Evolutionary conservation across 1,140 invertebrate genomes (phyloP).

Genomic region (Brachionus calyciflorus): DNA sequence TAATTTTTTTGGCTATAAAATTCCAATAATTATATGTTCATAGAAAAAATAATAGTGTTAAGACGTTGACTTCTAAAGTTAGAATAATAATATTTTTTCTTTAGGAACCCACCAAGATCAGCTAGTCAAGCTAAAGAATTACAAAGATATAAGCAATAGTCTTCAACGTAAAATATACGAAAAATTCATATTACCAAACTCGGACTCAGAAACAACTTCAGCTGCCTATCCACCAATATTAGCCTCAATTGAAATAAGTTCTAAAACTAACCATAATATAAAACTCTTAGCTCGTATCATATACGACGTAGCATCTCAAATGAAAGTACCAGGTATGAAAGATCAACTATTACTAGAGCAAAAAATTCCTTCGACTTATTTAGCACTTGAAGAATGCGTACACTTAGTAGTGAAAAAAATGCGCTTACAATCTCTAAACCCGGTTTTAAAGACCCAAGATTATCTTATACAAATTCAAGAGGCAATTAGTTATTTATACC

Average conservation of each 20-base stretch:
- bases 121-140: conserved; percentile 59
- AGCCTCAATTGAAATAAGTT: conserved; percentile 83
- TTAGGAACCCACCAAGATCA: conserved; percentile 81
- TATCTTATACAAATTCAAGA: conserved; percentile 3
- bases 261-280: conserved; percentile 85
- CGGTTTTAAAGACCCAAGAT: conserved; percentile 10
- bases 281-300: conserved; percentile 84
- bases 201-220: conserved; percentile 71
- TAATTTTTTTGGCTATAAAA: too few species aligned
- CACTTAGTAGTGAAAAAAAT: conserved; percentile 69
- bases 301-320: conserved; percentile 67
- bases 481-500: conserved; percentile 52
- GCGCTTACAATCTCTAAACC: conserved; percentile 68
- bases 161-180: conserved; percentile 72
- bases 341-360: conserved; percentile 79
- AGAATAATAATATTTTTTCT: too few species aligned
- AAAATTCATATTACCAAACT: conserved; percentile 76
- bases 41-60: too few species aligned
- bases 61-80: too few species aligned
- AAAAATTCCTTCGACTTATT: conserved; percentile 88
- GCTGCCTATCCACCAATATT: conserved; percentile 72
- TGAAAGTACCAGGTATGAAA: conserved; percentile 38
- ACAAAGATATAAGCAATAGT: conserved; percentile 69
- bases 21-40: too few species aligned
- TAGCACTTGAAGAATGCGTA: conserved; percentile 77